Conservation (phyloP, 2,113 vertebrate species). For the Acrocephalus kingi region DNA sequence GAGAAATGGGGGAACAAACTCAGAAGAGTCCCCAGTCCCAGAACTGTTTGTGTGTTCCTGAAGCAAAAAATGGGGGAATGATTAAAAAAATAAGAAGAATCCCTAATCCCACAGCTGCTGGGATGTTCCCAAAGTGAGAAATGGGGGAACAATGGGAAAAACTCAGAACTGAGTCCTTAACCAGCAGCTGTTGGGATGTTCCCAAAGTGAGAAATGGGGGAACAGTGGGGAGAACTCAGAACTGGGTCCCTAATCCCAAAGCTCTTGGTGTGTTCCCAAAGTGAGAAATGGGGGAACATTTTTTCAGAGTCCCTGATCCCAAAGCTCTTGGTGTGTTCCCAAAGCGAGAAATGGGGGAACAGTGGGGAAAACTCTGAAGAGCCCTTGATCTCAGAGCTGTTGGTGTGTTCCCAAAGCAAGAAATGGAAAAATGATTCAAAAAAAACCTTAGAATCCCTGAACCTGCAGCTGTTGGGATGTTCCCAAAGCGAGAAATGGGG, state of each 20-base stretch:
- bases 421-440: background rate
- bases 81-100: background rate
- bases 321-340: background rate
- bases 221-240: background rate
- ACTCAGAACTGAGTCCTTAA: too few relatives aligned
- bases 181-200: background rate
- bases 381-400: too few relatives aligned
- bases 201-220: background rate
- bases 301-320: background rate
- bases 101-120: background rate
- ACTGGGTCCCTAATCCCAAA: background rate
- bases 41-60: background rate
- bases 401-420: accelerated
- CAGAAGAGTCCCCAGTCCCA: background rate
- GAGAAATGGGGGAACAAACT: background rate
- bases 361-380: background rate
- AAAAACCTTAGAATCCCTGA: background rate
- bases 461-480: background rate
- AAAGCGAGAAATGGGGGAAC: background rate
- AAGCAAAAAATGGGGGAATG: background rate
- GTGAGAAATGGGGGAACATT: background rate
- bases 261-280: background rate
- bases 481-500: background rate
- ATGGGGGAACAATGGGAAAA: background rate
- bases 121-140: background rate